Evolutionary conservation across 2,888 invertebrate species (phyloP), one percentile per base, ranked within the genome.

Genomic region (Agrochola macilenta): DNA sequence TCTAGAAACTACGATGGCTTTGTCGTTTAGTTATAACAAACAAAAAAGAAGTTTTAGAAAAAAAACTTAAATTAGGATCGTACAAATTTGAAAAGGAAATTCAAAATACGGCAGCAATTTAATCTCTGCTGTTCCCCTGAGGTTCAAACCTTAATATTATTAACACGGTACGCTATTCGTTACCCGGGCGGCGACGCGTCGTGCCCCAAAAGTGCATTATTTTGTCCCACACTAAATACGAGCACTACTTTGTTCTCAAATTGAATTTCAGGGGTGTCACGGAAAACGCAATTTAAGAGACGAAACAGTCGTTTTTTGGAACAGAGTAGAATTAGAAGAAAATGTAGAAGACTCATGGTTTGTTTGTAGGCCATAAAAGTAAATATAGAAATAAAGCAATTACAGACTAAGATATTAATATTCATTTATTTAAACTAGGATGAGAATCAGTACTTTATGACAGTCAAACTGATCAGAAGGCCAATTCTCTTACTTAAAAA

Each of bases 191-290:
- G 61, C 23, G n/a, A 1, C 17, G 68, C 39, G 63, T 60, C 20
- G 69, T 54, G 52, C 63, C 81, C 89, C 83, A 85, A 90, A 89
- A 87, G 80, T 87, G 80, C 89, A 89, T 85, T 88, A 89, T 85
- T 87, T 89, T 85, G 80, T 82, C 75, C 69, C 74, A 66, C 83
- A 70, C 83, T 88, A 82, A 89, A 89, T 81, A 81, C 75, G 81
- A 35, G 77, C 72, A 82, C 73, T 80, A 69, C 78, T 86, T 83
- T 78, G 77, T 76, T 57, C 77, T 54, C 11, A 73, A 86, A 84
- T 87, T 87, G 57, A 69, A 68, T 76, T 80, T 61, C 52, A 87
- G 81, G 88, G 87, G 0, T 87, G 84, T 52, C 79, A 65, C 23
- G 14, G 1, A 39, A 54, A 52, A 54, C 8, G 1, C 4, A 54